Conservation (phyloP, 2,113 vertebrate genomes). For the Dipodomys spectabilis region DNA sequence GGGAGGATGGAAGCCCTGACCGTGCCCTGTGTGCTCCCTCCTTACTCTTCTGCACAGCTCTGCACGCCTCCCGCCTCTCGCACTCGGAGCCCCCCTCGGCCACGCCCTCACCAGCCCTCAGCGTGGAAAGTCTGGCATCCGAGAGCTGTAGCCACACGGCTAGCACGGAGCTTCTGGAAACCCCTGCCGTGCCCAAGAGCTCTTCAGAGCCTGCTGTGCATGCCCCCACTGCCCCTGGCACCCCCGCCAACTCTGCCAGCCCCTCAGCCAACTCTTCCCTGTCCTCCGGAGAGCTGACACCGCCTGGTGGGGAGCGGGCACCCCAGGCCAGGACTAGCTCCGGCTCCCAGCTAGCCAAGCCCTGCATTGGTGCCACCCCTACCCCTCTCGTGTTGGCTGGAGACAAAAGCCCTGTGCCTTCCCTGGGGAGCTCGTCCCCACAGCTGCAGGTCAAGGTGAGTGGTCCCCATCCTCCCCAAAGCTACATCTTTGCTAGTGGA, state of each 20-base stretch:
- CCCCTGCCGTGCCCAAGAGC: constrained; percentile 85
- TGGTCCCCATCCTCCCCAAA: fast-evolving
- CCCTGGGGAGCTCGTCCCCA: constrained; percentile 65
- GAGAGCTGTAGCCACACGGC: constrained; percentile 87
- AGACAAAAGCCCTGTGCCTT: constrained; percentile 67
- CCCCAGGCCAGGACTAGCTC: constrained; percentile 60
- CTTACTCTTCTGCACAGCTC: background rate
- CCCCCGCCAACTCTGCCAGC: constrained; percentile 71
- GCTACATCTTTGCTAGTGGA: background rate
- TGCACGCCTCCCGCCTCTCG: constrained; percentile 84
- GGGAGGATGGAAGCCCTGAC: background rate
- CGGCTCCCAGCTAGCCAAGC: constrained; percentile 73
- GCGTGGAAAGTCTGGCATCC: constrained; percentile 93
- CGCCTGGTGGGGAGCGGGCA: constrained; percentile 32
- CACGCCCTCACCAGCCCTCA: constrained; percentile 95
- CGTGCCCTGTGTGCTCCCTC: fast-evolving
- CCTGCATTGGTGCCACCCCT: constrained; percentile 78
- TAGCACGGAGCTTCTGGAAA: constrained; percentile 67
- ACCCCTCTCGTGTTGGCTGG: constrained; percentile 77
- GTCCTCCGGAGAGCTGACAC: constrained; percentile 82
- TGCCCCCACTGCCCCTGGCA: constrained; percentile 52
- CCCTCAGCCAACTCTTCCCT: constrained; percentile 83
- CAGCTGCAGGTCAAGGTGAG: constrained; percentile 88
- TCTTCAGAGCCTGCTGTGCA: constrained; percentile 94
- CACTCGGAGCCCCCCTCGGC: constrained; percentile 93